Evolutionary conservation across 2,888 invertebrate genomes (phyloP).

Genomic region (Clistopyga incitator): DNA sequence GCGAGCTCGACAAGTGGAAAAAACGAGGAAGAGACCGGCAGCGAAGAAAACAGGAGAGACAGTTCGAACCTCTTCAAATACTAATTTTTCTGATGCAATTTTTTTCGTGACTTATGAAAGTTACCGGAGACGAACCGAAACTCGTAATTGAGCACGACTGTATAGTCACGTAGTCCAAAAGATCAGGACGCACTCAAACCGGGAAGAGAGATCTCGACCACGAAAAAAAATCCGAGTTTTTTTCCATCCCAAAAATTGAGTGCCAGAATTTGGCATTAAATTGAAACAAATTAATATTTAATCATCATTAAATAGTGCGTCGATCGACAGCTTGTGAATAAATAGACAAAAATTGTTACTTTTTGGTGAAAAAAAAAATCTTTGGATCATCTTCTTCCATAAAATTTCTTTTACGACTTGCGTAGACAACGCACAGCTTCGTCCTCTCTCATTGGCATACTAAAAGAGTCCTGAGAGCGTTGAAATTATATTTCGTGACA

Average conservation of each 20-base stretch:
- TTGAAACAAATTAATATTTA: neutral
- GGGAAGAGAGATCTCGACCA: neutral
- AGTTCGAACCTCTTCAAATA: conserved; percentile 42
- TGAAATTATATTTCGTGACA: conserved; percentile 36
- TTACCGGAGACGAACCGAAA: conserved; percentile 35
- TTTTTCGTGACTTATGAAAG: conserved; percentile 76
- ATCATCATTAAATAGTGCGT: neutral
- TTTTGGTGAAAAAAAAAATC: neutral
- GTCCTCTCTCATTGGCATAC: neutral
- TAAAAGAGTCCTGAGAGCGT: neutral
- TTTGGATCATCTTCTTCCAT: neutral
- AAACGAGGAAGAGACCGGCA: conserved; percentile 9
- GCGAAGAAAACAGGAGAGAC: conserved; percentile 40
- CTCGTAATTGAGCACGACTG: conserved; percentile 32
- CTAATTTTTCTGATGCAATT: conserved; percentile 74
- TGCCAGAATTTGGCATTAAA: too few relatives aligned
- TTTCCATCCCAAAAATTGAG: neutral
- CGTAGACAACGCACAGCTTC: neutral
- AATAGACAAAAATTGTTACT: neutral
- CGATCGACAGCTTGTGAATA: too few relatives aligned
- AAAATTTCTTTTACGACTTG: neutral
- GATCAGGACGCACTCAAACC: neutral
- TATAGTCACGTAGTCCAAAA: conserved; percentile 52
- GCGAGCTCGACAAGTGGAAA: conserved; percentile 8
- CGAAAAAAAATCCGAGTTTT: neutral